Conservation (phyloP, 2,888 invertebrate genomes). For the Thecophora atra region DNA sequence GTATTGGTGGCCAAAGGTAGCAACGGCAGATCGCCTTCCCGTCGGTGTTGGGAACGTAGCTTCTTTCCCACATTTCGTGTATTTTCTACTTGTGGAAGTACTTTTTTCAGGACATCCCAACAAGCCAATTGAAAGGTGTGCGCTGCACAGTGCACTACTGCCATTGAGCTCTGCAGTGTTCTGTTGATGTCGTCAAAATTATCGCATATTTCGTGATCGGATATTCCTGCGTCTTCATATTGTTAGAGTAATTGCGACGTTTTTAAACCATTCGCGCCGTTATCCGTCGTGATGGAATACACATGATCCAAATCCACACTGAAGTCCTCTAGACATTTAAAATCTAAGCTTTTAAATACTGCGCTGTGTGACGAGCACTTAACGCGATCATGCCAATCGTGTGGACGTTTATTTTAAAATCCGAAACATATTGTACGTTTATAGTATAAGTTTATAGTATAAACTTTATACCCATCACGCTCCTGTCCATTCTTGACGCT, state of each 20-base stretch:
- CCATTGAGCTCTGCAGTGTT: conserved; percentile 18
- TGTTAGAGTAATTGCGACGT: conserved; percentile 34
- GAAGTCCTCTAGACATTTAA: conserved; percentile 37
- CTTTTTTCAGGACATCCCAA: conserved; percentile 30
- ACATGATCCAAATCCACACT: conserved; percentile 40
- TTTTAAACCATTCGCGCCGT: conserved; percentile 39
- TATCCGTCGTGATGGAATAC: conserved; percentile 43
- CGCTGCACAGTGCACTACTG: conserved; percentile 19
- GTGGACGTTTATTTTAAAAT: conserved; percentile 5
- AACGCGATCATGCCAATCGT: conserved; percentile 36
- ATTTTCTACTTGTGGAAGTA: conserved; percentile 25
- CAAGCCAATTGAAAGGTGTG: conserved; percentile 32
- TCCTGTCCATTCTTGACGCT: conserved; percentile 21
- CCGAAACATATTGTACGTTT: conserved; percentile 15
- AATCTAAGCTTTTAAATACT: conserved; percentile 40
- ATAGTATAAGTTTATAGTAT: too few relatives aligned
- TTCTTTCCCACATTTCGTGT: conserved; percentile 28
- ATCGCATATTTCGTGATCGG: not conserved
- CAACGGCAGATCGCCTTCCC: conserved; percentile 27
- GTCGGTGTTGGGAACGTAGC: conserved; percentile 11
- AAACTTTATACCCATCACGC: conserved; percentile 9
- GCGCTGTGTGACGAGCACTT: conserved; percentile 34
- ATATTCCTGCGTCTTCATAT: not conserved
- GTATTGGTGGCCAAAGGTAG: conserved; percentile 35
- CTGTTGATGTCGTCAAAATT: conserved; percentile 20